Evolutionary conservation across 1,140 invertebrate species (phyloP).

Genomic region (Drosophila subobscura): DNA sequence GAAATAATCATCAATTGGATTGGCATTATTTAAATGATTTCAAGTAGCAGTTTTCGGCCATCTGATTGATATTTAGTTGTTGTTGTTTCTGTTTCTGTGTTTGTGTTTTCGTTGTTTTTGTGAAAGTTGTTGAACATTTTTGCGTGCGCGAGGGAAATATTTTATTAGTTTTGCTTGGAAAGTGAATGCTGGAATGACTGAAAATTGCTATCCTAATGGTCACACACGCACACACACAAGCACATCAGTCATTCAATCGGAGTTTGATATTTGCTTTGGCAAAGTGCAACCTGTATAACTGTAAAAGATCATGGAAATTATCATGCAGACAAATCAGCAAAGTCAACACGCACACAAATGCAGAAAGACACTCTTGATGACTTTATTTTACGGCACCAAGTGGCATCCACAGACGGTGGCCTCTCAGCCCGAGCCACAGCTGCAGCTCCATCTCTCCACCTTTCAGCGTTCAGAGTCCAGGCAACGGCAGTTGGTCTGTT

Average conservation of each 20-base stretch:
- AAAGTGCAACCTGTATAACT: constrained; percentile 49
- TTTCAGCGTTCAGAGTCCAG: no score
- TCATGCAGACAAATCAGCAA: constrained; percentile 71
- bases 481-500: constrained; percentile 29
- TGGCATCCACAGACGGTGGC: constrained; percentile 30
- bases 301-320: constrained; percentile 68
- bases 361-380: constrained; percentile 47
- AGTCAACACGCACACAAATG: constrained; percentile 58
- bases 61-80: background rate
- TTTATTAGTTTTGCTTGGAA: constrained; percentile 54
- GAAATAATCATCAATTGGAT: constrained; percentile 60
- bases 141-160: constrained; percentile 54
- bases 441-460: background rate
- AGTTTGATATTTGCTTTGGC: no score
- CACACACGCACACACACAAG: background rate
- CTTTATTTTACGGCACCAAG: constrained; percentile 70
- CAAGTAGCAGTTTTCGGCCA: constrained; percentile 39
- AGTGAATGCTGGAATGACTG: constrained; percentile 66
- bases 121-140: constrained; percentile 66
- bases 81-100: background rate
- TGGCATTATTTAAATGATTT: constrained; percentile 68
- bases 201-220: constrained; percentile 43
- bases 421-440: no score
- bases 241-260: background rate
- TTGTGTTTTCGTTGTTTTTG: constrained; percentile 17